phyloP scores from a whole-genome alignment of 1,140 invertebrate genomes.

The Drosophila virilis region DNA sequence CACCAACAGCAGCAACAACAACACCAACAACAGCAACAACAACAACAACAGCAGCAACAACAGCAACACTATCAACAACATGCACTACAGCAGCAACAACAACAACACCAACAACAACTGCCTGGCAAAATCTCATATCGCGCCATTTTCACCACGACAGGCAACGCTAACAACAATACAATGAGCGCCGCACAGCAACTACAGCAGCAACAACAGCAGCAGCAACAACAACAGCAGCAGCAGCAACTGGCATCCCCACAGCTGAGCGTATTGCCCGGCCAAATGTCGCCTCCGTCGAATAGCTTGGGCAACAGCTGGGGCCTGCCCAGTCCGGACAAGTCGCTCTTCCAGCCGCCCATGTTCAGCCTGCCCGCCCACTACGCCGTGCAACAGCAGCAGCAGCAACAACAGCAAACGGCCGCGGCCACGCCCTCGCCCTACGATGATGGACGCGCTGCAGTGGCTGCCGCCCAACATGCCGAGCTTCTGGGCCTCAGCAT shows the following conservation, averaged over 20 bases:
- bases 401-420: conserved; percentile 65
- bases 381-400: conserved; percentile 72
- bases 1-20: conserved; percentile 68
- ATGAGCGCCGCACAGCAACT: conserved; percentile 63
- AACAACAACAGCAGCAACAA: conserved; percentile 54
- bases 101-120: conserved; percentile 84
- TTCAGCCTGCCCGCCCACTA: conserved; percentile 85
- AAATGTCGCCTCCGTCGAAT: conserved; percentile 85
- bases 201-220: conserved; percentile 59
- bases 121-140: conserved; percentile 88
- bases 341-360: conserved; percentile 86
- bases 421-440: conserved; percentile 79
- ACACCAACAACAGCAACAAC: conserved; percentile 66
- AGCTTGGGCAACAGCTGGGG: conserved; percentile 85
- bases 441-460: conserved; percentile 67
- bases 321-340: conserved; percentile 87
- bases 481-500: conserved; percentile 87
- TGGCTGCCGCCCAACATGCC: conserved; percentile 81
- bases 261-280: conserved; percentile 77
- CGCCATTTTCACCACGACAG: conserved; percentile 88
- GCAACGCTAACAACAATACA: conserved; percentile 85
- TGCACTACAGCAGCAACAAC: conserved; percentile 74
- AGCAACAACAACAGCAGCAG: conserved; percentile 62
- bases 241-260: conserved; percentile 77
- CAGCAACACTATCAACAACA: conserved; percentile 79